Conservation (phyloP, 2,113 vertebrate species). For the Heptranchias perlo region DNA sequence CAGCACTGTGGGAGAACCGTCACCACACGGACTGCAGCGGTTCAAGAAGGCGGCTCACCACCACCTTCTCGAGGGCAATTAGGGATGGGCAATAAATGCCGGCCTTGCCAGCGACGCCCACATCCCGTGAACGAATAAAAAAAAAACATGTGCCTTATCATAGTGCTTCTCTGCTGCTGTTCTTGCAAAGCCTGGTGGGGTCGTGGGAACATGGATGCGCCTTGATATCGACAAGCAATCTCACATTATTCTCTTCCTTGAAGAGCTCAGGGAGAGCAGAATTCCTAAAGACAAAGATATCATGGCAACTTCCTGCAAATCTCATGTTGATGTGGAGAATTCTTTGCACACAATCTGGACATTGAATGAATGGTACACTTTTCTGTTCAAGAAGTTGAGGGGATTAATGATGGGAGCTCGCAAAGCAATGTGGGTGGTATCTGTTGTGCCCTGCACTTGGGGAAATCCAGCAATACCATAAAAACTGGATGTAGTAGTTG, state of each 20-base stretch:
- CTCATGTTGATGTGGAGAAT: background rate
- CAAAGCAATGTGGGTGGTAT: too few species aligned
- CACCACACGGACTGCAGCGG: too few species aligned
- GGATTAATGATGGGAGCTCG: background rate
- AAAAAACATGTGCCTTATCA: background rate
- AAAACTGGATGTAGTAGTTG: too few species aligned
- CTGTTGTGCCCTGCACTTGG: too few species aligned
- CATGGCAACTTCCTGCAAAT: background rate
- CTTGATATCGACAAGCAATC: background rate
- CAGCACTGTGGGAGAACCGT: too few species aligned
- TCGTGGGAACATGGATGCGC: background rate
- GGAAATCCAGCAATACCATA: too few species aligned
- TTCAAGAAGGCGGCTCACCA: too few species aligned
- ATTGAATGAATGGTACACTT: background rate
- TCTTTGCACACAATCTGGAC: background rate
- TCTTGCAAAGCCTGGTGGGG: background rate
- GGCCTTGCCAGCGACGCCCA: too few species aligned
- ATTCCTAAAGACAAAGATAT: background rate
- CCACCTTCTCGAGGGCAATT: too few species aligned
- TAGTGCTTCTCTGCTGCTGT: background rate
- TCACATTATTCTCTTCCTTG: background rate
- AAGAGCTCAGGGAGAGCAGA: background rate
- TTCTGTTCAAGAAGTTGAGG: background rate
- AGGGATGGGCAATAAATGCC: too few species aligned
- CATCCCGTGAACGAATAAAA: too few species aligned